phyloP scores from a whole-genome alignment of 2,113 vertebrate species.

The Otus sunia region DNA sequence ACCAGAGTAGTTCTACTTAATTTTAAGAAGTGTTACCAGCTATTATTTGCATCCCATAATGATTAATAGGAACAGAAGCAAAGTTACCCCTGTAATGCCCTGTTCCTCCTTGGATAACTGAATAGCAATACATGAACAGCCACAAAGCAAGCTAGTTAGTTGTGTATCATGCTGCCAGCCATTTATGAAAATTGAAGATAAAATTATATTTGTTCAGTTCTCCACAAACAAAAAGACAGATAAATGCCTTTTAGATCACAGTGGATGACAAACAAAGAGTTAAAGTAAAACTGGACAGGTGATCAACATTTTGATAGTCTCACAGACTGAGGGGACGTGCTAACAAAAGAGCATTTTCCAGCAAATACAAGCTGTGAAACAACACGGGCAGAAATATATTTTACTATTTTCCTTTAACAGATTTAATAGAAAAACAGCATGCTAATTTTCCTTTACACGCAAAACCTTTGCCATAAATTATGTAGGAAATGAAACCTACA shows the following conservation, averaged over 20 bases:
- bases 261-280: not conserved
- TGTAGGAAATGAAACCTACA: not conserved
- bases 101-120: not conserved
- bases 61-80: not conserved
- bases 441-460: not conserved
- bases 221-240: not conserved
- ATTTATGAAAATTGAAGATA: not conserved
- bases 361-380: not conserved
- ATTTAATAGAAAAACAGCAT: not conserved
- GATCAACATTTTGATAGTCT: not conserved
- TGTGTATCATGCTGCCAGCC: not conserved
- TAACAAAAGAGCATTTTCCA: not conserved
- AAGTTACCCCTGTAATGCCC: not conserved
- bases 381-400: not conserved
- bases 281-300: not conserved
- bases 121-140: not conserved
- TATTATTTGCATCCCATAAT: not conserved
- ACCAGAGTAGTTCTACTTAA: not conserved
- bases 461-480: not conserved
- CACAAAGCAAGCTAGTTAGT: not conserved
- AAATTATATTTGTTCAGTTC: not conserved
- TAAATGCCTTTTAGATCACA: not conserved
- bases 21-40: not conserved
- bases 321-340: not conserved
- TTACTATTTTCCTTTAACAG: not conserved